Percentiles rank a stretch among this genome's conserved stretches.
Evolutionary conservation across 2,113 vertebrate species (phyloP).

Genomic region (Isurus oxyrinchus): DNA sequence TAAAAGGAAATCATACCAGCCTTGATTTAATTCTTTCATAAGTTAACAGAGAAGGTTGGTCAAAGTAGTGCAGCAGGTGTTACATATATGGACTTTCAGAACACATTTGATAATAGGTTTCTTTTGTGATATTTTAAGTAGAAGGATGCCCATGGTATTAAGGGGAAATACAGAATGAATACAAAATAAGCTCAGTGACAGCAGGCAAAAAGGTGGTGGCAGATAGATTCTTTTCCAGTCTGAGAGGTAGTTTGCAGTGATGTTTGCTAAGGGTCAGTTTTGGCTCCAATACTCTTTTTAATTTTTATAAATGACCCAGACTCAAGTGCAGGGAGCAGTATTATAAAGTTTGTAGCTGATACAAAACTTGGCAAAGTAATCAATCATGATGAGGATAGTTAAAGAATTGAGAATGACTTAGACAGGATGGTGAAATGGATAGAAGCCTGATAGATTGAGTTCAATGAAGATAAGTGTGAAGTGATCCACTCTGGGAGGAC

Average conservation of each 20-base stretch:
- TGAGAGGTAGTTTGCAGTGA: neutral
- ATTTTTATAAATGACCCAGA: neutral
- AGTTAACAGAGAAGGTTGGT: neutral
- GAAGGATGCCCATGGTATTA: neutral
- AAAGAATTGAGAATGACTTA: neutral
- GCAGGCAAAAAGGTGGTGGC: neutral
- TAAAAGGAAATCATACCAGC: neutral
- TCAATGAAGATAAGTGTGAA: neutral
- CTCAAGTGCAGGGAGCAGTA: neutral
- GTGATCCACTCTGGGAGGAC: neutral
- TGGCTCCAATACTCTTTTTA: neutral
- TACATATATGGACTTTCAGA: neutral
- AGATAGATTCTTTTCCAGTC: neutral
- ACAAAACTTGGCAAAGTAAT: neutral
- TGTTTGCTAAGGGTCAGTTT: too few relatives aligned
- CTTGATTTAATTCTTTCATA: neutral
- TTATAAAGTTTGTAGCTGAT: neutral
- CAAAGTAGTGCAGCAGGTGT: neutral
- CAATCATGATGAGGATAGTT: neutral
- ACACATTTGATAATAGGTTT: neutral
- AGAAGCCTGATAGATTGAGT: neutral
- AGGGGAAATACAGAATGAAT: neutral
- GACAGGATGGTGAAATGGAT: neutral
- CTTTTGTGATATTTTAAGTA: neutral
- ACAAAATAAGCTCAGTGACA: too few relatives aligned